Percentiles rank a stretch among this genome's conserved stretches.
phyloP scores from a whole-genome alignment of 35 echinoderm and acorn worm genomes.

The Ophiothrix spiculata region DNA sequence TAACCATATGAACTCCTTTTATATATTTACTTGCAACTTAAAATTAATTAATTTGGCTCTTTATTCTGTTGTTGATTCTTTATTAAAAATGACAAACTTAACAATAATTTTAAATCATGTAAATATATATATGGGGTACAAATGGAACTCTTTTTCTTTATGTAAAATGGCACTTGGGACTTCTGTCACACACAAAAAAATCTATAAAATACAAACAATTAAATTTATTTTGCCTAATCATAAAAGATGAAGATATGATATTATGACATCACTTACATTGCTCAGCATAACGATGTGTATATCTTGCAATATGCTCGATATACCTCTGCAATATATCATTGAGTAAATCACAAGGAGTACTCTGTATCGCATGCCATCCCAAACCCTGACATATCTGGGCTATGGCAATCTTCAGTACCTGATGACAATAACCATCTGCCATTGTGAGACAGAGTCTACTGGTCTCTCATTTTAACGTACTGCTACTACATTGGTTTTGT shows the following conservation, averaged over 20 bases:
- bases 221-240: conserved; percentile 60
- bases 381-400: conserved; percentile 94
- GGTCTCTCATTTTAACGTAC: too few species aligned
- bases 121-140: conserved; percentile 82
- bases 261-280: conserved; percentile 76
- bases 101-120: conserved; percentile 71
- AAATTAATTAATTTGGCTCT: too few species aligned
- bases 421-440: conserved; percentile 66
- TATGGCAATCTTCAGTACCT: conserved; percentile 66
- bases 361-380: conserved; percentile 94
- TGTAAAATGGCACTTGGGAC: too few species aligned
- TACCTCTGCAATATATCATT: conserved; percentile 85
- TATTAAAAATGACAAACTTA: conserved; percentile 69
- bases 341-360: conserved; percentile 88
- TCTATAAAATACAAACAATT: conserved; percentile 75
- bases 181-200: too few species aligned
- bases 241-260: conserved; percentile 45
- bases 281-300: conserved; percentile 73
- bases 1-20: too few species aligned
- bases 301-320: conserved; percentile 63
- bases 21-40: too few species aligned
- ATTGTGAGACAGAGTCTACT: conserved; percentile 26
- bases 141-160: conserved; percentile 87
- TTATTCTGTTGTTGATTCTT: conserved; percentile 47
- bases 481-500: too few species aligned